Base-by-base conservation (phyloP, 2,888 invertebrate genomes). In the Hydrotaea diabolus region DNA sequence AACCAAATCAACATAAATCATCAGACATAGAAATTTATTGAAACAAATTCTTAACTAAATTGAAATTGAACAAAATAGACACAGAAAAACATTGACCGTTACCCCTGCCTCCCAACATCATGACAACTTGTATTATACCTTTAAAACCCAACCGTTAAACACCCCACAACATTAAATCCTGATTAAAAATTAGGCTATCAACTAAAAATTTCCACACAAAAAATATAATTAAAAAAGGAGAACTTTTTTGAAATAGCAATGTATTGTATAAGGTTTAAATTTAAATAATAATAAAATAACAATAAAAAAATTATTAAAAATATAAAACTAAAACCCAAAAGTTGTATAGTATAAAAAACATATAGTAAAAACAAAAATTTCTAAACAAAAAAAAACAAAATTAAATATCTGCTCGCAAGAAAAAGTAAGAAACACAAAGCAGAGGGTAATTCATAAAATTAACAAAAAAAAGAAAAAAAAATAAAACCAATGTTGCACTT, bases 401-500 rank as follows among this genome's bases (percentile, higher is more conserved):
- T 43, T 17, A 71, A 74, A 62, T 21, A 57, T 77, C 82, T 82
- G 85, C 77, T 82, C 62, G 55, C 17, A 76, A 74, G 31, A 31
- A 31, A 31, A 31, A 31, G 7, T 77, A 8, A 71, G 69, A 71
- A 55, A 0, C 57, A 55, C 31, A 64, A 72, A 49, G 85, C 83
- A 76, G 77, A 82, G 19, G 73, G 55, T 76, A 76, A 74, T 71
- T 43, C 43, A 80, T 49, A 77, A 78, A 75, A 79, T 69, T 72
- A 49, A 49, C n/a, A n/a, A 49, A 49, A n/a, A 49, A 49, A 49
- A 74, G 80, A 75, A 69, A 69, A 69, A 21, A 43, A 69, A 69
- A 73, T 82, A 86, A 78, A 85, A 83, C 81, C 86, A 77, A 76
- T 86, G 87, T 77, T 83, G 87, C 88, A 88, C 85, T 87, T 86